phyloP scores from a whole-genome alignment of 1,140 invertebrate genomes.

The Phthorimaea operculella region DNA sequence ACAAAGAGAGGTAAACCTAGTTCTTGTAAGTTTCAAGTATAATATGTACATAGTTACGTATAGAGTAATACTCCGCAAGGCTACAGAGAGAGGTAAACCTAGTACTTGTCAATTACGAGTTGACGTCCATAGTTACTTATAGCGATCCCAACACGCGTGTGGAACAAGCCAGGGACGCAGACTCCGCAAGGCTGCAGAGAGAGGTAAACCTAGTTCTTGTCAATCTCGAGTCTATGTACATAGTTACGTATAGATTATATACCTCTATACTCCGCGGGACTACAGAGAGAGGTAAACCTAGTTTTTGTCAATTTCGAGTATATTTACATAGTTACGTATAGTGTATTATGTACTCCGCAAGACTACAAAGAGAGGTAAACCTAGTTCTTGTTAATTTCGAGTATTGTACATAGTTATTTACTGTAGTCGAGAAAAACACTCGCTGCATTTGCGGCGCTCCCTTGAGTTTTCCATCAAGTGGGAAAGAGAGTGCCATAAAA shows the following conservation, averaged over 20 bases:
- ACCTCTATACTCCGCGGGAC: no score
- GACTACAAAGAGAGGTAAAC: constrained; percentile 57
- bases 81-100: no score
- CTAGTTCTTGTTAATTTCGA: not conserved
- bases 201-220: constrained; percentile 46
- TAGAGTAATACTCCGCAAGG: no score
- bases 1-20: constrained; percentile 56
- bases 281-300: no score
- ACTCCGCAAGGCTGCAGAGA: constrained; percentile 45
- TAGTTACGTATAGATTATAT: no score
- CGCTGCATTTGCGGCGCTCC: no score
- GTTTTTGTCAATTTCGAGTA: no score
- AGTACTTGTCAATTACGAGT: no score
- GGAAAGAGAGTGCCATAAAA: no score
- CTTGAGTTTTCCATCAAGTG: no score
- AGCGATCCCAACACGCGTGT: constrained; percentile 62
- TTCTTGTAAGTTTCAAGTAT: not conserved
- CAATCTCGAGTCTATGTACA: not conserved
- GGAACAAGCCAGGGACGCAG: constrained; percentile 48
- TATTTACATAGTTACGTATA: constrained; percentile 15
- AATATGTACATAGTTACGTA: not conserved
- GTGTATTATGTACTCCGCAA: constrained; percentile 48
- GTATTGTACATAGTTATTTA: not conserved
- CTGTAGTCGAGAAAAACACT: no score
- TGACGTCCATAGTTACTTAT: not conserved